A percentile compares a stretch with the other conserved stretches of the same genome.
Evolutionary conservation across 2,113 vertebrate species (phyloP).

Genomic region (Orycteropus afer): DNA sequence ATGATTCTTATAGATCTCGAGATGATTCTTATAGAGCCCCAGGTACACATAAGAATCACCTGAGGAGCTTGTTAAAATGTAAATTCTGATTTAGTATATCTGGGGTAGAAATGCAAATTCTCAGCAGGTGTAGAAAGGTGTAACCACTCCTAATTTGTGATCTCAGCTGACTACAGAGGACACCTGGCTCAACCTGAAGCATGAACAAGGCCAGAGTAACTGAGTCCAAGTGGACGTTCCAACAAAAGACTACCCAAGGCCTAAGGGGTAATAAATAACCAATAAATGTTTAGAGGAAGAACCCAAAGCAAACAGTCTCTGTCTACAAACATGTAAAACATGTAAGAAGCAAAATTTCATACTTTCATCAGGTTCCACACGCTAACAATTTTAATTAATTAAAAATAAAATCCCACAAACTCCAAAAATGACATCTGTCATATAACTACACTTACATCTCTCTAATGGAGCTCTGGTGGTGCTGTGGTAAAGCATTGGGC

Average conservation of each 20-base stretch:
- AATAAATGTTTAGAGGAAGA: constrained; percentile 21
- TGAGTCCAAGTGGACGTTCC: background rate
- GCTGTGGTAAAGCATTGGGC: too few species aligned
- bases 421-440: background rate
- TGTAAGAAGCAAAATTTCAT: background rate
- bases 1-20: too few species aligned
- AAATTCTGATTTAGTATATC: too few species aligned
- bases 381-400: constrained; percentile 1
- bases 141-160: background rate
- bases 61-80: too few species aligned
- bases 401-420: constrained; percentile 5
- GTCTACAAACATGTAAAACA: background rate
- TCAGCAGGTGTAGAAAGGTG: background rate
- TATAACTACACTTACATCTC: too few species aligned
- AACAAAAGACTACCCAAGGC: background rate
- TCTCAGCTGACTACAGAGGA: background rate
- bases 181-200: background rate
- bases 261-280: background rate
- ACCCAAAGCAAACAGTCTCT: background rate
- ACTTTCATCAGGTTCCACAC: background rate
- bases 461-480: too few species aligned
- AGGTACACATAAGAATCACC: too few species aligned
- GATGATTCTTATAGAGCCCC: too few species aligned
- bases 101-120: too few species aligned
- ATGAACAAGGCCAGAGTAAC: background rate